Percentiles rank a stretch among this genome's conserved stretches.
Conservation (phyloP, 2,888 invertebrate species). For the Cremastinae sp. region DNA sequence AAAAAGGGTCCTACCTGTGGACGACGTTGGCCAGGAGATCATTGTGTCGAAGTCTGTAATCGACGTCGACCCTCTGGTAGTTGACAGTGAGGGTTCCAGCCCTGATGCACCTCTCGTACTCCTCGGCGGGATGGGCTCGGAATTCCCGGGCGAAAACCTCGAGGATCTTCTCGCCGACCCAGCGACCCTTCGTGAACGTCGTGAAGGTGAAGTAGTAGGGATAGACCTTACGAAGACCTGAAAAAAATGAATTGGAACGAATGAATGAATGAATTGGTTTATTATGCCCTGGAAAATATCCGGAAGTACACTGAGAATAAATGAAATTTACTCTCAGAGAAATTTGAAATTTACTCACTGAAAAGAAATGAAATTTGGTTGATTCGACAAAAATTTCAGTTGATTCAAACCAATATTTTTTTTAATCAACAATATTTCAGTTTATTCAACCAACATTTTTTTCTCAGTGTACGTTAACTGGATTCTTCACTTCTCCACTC, state of each 20-base stretch:
- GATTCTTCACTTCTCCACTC: too few relatives aligned
- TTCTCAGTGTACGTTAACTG: too few relatives aligned
- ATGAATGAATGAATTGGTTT: too few relatives aligned
- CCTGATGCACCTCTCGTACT: slow-evolving; percentile 94
- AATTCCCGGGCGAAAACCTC: slow-evolving; percentile 97
- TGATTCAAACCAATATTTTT: too few relatives aligned
- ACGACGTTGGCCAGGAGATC: slow-evolving; percentile 96
- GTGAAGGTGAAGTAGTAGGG: slow-evolving; percentile 98
- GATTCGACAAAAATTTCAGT: too few relatives aligned
- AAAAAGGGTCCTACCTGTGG: slow-evolving; percentile 88
- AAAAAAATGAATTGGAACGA: slow-evolving; percentile 14
- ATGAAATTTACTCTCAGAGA: too few relatives aligned
- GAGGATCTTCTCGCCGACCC: slow-evolving; percentile 96
- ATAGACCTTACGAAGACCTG: slow-evolving; percentile 96
- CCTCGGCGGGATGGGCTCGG: slow-evolving; percentile 95
- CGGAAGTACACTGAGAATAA: too few relatives aligned
- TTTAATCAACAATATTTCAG: too few relatives aligned
- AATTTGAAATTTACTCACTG: too few relatives aligned
- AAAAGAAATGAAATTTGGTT: too few relatives aligned
- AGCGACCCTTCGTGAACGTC: slow-evolving; percentile 97
- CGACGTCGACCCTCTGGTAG: slow-evolving; percentile 94
- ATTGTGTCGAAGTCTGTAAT: slow-evolving; percentile 95
- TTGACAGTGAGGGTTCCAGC: slow-evolving; percentile 96
- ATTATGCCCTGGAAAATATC: too few relatives aligned
- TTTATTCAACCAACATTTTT: too few relatives aligned